These are phyloP conservation scores for Mormyrus iriodes DNA, from an alignment of 2,113 vertebrate species.

Conservation along the genomic window DNA sequence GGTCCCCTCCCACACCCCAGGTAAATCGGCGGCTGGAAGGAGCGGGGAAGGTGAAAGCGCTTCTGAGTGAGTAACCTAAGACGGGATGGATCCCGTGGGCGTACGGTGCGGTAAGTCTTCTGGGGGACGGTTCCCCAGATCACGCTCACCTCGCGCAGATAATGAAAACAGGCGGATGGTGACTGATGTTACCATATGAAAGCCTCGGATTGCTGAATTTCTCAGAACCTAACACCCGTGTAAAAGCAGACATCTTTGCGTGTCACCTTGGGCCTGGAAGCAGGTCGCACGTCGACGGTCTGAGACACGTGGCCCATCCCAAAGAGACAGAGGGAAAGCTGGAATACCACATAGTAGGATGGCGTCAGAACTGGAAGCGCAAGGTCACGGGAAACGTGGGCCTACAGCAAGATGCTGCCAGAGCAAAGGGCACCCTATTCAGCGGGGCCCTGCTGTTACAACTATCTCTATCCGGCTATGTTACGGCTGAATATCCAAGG, in stretches of 20 bases:
- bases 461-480: neutral
- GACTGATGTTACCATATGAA: neutral
- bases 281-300: neutral
- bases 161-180: neutral
- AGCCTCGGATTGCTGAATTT: neutral
- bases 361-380: neutral
- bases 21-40: neutral
- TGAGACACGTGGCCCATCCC: neutral
- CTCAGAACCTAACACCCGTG: neutral
- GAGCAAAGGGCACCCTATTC: neutral
- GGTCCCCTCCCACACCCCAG: neutral
- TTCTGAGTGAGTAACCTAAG: neutral
- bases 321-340: neutral
- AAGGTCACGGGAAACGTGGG: neutral
- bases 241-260: neutral
- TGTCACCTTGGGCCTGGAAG: constrained; percentile 7
- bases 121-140: neutral
- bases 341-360: neutral
- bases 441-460: neutral
- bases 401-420: neutral
- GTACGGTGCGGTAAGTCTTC: neutral
- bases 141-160: neutral
- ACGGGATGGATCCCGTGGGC: neutral
- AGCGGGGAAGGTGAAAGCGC: neutral
- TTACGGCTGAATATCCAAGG: neutral